Evolutionary conservation across 2,113 vertebrate genomes (phyloP).

Genomic region (Chloropsis hardwickii): DNA sequence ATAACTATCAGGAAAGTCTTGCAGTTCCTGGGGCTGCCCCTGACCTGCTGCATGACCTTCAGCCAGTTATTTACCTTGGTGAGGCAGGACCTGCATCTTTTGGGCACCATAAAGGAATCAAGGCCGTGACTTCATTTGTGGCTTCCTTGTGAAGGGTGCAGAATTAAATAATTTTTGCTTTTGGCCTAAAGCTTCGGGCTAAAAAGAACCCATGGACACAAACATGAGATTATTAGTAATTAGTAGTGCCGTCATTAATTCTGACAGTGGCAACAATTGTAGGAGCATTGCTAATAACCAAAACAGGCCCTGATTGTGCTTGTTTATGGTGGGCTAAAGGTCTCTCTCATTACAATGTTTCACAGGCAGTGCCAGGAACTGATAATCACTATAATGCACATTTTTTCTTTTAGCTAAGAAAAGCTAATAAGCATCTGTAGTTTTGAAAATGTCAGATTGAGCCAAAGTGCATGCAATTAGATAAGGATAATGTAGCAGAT

Average conservation of each 20-base stretch:
- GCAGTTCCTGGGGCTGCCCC: not conserved
- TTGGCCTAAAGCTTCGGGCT: not conserved
- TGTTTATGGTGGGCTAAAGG: constrained; percentile 18
- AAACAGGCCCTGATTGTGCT: constrained; percentile 34
- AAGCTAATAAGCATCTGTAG: constrained; percentile 28
- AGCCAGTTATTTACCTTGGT: not conserved
- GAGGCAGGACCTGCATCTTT: not conserved
- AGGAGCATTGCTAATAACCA: constrained; percentile 8
- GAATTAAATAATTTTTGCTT: constrained; percentile 20
- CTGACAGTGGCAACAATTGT: constrained; percentile 13
- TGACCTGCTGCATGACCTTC: not conserved
- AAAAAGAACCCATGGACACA: not conserved
- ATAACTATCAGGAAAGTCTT: not conserved
- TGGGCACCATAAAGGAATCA: not conserved
- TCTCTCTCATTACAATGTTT: constrained; percentile 6
- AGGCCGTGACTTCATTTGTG: accelerated
- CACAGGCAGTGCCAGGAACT: not conserved
- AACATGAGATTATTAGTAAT: constrained; percentile 46
- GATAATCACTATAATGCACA: constrained; percentile 21
- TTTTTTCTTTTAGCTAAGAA: constrained; percentile 34
- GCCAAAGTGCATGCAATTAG: constrained; percentile 38
- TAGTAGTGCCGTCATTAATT: constrained; percentile 17
- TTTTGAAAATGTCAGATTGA: constrained; percentile 22
- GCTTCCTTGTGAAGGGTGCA: not conserved
- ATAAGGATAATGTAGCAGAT: constrained; percentile 37